These are phyloP conservation scores for Sussaba pulchella DNA, from an alignment of 2,888 invertebrate species.

Conservation along the genomic window DNA sequence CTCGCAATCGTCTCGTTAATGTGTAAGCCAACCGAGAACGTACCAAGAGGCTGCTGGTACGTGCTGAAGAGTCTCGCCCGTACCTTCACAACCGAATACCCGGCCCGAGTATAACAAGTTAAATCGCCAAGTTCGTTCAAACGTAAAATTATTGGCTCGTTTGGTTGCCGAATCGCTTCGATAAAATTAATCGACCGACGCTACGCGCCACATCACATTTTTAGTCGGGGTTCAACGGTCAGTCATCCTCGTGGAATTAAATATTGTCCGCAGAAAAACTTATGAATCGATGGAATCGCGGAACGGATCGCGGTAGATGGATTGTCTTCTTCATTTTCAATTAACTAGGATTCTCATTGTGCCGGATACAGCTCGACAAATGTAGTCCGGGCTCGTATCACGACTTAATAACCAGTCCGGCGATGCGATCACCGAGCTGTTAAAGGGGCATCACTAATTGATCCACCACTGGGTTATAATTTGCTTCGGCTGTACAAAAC, in stretches of 20 bases:
- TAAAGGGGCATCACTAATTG: not conserved
- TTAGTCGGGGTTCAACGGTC: not conserved
- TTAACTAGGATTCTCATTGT: no score
- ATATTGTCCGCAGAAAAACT: not conserved
- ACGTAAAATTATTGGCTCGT: constrained; percentile 51
- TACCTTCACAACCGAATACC: constrained; percentile 23
- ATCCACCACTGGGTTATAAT: not conserved
- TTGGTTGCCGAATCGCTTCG: constrained; percentile 21
- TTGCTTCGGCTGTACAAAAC: not conserved
- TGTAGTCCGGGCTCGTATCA: no score
- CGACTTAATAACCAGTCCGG: no score
- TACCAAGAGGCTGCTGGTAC: constrained; percentile 58
- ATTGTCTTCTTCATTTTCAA: no score
- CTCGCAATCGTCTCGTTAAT: constrained; percentile 54
- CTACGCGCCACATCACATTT: not conserved
- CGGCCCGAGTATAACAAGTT: not conserved
- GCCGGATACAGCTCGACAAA: no score
- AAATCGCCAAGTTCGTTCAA: constrained; percentile 51
- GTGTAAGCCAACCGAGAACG: constrained; percentile 37
- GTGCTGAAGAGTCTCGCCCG: constrained; percentile 49
- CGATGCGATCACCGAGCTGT: no score
- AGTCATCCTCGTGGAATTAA: constrained; percentile 3
- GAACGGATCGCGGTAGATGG: no score
- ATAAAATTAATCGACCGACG: constrained; percentile 22
- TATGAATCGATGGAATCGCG: not conserved